A percentile compares a stretch with the other conserved stretches of the same genome.
Evolutionary conservation across 2,888 invertebrate species (phyloP).

Genomic region (Drosophila quinaria): DNA sequence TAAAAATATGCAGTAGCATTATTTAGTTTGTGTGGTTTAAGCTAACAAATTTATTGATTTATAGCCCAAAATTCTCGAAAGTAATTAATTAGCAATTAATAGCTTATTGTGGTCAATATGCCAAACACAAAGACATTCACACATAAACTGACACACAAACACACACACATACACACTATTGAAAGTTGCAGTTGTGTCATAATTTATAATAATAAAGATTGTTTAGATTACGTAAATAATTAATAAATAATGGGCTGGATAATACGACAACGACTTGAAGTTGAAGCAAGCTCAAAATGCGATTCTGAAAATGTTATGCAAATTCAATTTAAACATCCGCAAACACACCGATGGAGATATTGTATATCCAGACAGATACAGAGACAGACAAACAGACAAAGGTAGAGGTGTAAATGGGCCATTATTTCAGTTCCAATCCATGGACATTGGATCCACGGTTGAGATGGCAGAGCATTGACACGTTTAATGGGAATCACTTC

Average conservation of each 20-base stretch:
- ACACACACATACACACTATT: conserved; percentile 8
- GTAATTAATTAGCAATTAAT: conserved; percentile 45
- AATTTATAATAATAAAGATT: conserved; percentile 21
- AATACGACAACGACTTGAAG: not conserved
- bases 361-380: not conserved
- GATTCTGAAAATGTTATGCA: conserved; percentile 50
- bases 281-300: conserved; percentile 2
- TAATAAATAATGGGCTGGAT: conserved; percentile 34
- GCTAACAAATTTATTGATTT: conserved; percentile 34
- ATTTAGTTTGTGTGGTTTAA: conserved; percentile 2
- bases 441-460: conserved; percentile 16
- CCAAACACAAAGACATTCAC: conserved; percentile 24
- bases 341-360: conserved; percentile 15
- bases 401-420: conserved; percentile 40
- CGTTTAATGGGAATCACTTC: conserved; percentile 61
- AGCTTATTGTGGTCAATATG: conserved; percentile 22
- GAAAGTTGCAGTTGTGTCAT: conserved; percentile 10
- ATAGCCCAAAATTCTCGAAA: conserved; percentile 17
- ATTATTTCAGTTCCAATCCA: conserved; percentile 19
- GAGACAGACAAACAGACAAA: conserved; percentile 10
- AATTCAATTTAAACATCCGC: conserved; percentile 51
- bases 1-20: not conserved
- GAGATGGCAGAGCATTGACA: conserved; percentile 43
- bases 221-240: conserved; percentile 49
- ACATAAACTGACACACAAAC: conserved; percentile 3